phyloP scores from a whole-genome alignment of 2,888 invertebrate genomes.

The Torymus texanus region DNA sequence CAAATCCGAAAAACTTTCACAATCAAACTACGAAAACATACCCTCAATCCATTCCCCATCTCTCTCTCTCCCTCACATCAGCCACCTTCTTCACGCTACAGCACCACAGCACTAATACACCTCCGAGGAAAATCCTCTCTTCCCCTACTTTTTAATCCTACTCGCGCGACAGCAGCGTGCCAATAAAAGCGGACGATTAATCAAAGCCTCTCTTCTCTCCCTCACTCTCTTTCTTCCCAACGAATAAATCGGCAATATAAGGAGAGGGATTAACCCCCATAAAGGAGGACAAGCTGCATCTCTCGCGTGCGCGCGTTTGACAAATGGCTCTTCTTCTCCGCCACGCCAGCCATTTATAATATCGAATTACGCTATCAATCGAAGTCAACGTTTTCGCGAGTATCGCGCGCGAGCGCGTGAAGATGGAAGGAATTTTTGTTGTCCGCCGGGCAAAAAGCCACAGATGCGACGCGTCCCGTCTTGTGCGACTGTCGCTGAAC shows the following conservation, averaged over 20 bases:
- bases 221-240: background rate
- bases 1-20: no score
- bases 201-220: constrained; percentile 10
- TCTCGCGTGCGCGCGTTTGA: constrained; percentile 55
- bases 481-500: no score
- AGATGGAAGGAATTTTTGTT: no score
- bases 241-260: constrained; percentile 66
- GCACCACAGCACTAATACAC: no score
- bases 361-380: constrained; percentile 68
- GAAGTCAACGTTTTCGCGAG: constrained; percentile 61
- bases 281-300: constrained; percentile 57
- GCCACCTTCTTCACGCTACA: no score
- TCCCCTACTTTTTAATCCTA: constrained; percentile 29
- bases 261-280: constrained; percentile 64
- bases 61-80: no score
- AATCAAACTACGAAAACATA: background rate
- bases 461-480: no score
- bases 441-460: no score
- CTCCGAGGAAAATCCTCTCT: background rate
- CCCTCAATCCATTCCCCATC: no score
- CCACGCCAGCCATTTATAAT: constrained; percentile 64
- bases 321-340: constrained; percentile 64
- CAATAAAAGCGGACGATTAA: constrained; percentile 40
- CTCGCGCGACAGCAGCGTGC: background rate
- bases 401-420: background rate